Evolutionary conservation across 2,797 vertebrate genomes (phyloP), one percentile per base, ranked within the genome.

Genomic region (Halcyon badia): DNA sequence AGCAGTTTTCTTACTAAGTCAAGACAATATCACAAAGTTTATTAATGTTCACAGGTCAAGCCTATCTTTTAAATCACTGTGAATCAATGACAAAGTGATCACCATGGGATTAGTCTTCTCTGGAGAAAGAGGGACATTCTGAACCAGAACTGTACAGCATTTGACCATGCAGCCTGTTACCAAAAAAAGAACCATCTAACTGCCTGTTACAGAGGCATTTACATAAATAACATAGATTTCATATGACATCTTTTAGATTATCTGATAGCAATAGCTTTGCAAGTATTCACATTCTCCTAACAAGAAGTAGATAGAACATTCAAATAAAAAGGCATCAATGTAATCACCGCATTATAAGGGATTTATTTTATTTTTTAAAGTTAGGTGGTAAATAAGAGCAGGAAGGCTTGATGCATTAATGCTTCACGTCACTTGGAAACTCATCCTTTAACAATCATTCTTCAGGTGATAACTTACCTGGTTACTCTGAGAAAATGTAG

Each of bases 211-310:
- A 24, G 69, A 68, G 78, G 48, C 90, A 87, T 91, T 96, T 90
- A 91, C 82, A 64, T 75, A 97, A 68, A 91, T 95, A 92, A 86
- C 85, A 48, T 83, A 89, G 94, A 76, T 92, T 71, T 97, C 69
- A 17, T 71, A 8, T 87, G 65, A 95, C 86, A 94, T 89, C 80
- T 94, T 83, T 94, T 81, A 70, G 70, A 73, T 76, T 90, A 81
- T 91, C 39, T 88, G 90, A 14, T 82, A 83, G 87, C 48, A 94
- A 72, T 68, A 89, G 80, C 39, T 81, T 92, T 25, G 35, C 64
- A 92, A 81, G 69, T 66, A 69, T 58, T 96, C 49, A 71, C 42
- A 25, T 83, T 91, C 30, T 90, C 56, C 81, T 71, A 93, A 94
- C 14, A 84, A 61, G 31, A 88, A 19, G 18, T 22, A 62, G 65